Base-by-base conservation (phyloP, 2,888 invertebrate species). In the Acanthoscelides obtectus region DNA sequence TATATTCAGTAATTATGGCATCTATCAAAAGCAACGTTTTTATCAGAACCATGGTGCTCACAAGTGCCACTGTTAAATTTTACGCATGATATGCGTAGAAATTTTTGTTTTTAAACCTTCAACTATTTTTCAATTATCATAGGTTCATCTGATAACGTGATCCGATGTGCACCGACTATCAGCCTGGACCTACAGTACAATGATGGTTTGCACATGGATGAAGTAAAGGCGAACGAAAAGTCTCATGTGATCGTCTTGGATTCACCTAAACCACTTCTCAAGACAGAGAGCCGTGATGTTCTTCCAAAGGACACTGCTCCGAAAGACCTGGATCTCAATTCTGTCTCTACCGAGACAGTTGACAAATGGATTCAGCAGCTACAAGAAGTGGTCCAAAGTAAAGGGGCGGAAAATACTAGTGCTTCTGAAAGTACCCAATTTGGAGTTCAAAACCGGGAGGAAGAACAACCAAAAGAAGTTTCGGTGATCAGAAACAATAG, bases 151-250 rank as follows among this genome's bases (percentile, higher is more conserved):
- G 1, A 4, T 1, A 63, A 69, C n/a, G 27, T 75, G 4, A 27
- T 70, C 22, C 71, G 75, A 20, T 72, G 73, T 25, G 77, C 75
- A 5, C 77, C 79, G 0, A 76, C 77, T 5, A 66, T 80, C 1
- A 69, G 70, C 0, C 70, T 67, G 20, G 75, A 74, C 8, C 67
- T 76, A 65, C 25, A 75, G 22, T 68, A 65, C 27, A 45, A 70
- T 2, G 75, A 73, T 64, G 70, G 72, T 22, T 45, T 69, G 64
- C 74, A 74, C 67, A 74, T 72, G 71, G 72, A 67, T 20, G 73
- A 74, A 67, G 73, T 69, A 0, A 22, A 69, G n/a, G 66, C 67
- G 22, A 69, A 67, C 27, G 27, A 27, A 1, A 45, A 45, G 17
- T 12, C 45, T 6, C 6, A 12, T 12, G 45, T 45, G 45, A 25